phyloP scores from a whole-genome alignment of 2,888 invertebrate genomes.

The Caenorhabditis japonica region DNA sequence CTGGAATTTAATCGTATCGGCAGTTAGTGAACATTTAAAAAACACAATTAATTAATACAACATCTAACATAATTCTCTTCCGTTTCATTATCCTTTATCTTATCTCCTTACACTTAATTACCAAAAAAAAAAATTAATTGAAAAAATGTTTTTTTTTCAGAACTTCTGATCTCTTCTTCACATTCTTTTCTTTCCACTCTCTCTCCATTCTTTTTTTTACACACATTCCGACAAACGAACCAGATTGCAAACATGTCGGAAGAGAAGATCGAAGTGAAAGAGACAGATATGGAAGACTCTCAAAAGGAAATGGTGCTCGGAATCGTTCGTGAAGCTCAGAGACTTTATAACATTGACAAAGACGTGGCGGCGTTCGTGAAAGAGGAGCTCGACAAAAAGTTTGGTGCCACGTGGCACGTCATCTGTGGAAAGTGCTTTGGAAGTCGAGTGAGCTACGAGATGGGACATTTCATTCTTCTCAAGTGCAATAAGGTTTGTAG shows the following conservation, averaged over 20 bases:
- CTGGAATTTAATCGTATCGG: too few relatives aligned
- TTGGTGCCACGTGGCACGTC: slow-evolving; percentile 65
- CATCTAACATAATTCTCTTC: too few relatives aligned
- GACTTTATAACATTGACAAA: slow-evolving; percentile 63
- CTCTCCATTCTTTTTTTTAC: slow-evolving; percentile 7
- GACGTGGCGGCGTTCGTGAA: slow-evolving; percentile 65
- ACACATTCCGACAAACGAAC: slow-evolving; percentile 11
- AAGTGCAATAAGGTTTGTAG: slow-evolving; percentile 57
- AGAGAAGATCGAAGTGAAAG: slow-evolving; percentile 61
- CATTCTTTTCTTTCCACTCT: slow-evolving; percentile 1
- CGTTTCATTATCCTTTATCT: too few relatives aligned
- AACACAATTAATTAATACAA: too few relatives aligned
- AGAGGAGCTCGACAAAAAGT: slow-evolving; percentile 63
- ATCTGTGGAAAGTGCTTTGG: slow-evolving; percentile 64
- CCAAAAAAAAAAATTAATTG: too few relatives aligned
- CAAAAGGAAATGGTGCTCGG: slow-evolving; percentile 51
- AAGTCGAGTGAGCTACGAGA: slow-evolving; percentile 62
- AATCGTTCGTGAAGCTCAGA: slow-evolving; percentile 57
- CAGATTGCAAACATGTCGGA: slow-evolving; percentile 27
- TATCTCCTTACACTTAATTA: too few relatives aligned
- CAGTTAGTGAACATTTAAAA: too few relatives aligned
- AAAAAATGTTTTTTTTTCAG: too few relatives aligned
- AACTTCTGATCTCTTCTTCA: neutral
- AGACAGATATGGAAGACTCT: slow-evolving; percentile 62
- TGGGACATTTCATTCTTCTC: slow-evolving; percentile 64